Base-by-base conservation (phyloP, 2,113 vertebrate species). In the Brachionichthys hirsutus region DNA sequence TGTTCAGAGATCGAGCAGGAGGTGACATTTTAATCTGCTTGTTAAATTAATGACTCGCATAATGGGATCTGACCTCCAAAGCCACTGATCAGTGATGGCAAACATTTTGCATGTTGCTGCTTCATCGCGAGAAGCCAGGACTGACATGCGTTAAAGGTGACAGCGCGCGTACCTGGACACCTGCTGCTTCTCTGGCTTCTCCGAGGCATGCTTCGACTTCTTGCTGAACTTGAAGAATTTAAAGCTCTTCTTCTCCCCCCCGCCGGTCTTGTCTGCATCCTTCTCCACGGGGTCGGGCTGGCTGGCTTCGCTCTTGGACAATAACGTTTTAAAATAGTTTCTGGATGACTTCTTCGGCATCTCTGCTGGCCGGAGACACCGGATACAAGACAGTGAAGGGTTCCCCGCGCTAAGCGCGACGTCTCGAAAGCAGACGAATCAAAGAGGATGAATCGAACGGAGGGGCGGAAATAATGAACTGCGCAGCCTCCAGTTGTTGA, bases 221-320 rank as follows among this genome's bases (percentile, higher is more conserved):
- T 34, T 68, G 62, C 53, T 90, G 15, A 86, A 48, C 47, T 63
- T 87, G 0, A 78, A 58, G 36, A 90, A 50, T 20, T 18, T 70
- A 2, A 87, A 80, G 22, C 12, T 81, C 52, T 74, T 87, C 67
- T 70, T 86, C 46, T 75, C 67, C 0, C 16, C 67, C 0, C 16
- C 50, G 2, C 56, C 67, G 0, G 0, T 49, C 30, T 53, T 70
- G 19, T 51, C 51, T 45, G 1, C 48, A 19, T 76, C 47, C 49
- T 71, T 71, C 6, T 68, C 82, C 40, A 9, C 63, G 0, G 81
- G 44, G 1, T 74, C 52, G 24, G 51, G 30, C 47, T 79, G 42
- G 46, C 53, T 73, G 12, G 43, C 57, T 7, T 89, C 86, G 60
- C 85, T 87, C 71, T 48, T 85, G 59, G 88, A 89, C 77, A 91